Evolutionary conservation across 2,888 invertebrate genomes (phyloP).

Genomic region (Odontothrips loti): DNA sequence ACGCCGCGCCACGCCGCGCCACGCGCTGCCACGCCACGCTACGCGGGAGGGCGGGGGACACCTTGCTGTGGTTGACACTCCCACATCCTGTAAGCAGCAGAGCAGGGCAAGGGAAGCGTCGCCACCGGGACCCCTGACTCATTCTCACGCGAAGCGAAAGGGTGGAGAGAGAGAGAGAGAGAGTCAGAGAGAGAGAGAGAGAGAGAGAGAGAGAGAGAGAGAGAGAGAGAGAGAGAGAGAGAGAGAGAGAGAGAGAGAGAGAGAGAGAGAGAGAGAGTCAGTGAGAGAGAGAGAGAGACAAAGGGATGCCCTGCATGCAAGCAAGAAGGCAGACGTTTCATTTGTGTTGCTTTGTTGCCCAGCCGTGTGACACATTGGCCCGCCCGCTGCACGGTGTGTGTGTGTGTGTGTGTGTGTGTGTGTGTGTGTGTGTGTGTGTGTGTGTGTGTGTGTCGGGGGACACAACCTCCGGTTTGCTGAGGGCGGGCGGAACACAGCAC

Average conservation of each 20-base stretch:
- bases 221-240: no score
- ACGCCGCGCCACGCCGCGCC: not conserved
- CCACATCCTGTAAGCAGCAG: not conserved
- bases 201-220: no score
- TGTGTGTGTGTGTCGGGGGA: not conserved
- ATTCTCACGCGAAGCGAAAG: not conserved
- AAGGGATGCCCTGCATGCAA: not conserved
- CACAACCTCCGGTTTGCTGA: not conserved
- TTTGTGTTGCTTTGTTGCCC: conserved; percentile 6
- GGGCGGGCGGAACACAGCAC: not conserved
- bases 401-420: not conserved
- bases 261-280: no score
- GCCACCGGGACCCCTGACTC: not conserved
- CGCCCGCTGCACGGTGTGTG: not conserved
- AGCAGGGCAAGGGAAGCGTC: not conserved
- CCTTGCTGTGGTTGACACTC: not conserved
- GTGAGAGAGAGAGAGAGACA: no score
- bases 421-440: not conserved
- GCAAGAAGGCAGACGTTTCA: not conserved
- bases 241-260: no score
- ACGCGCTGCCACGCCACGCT: not conserved
- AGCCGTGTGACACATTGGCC: not conserved
- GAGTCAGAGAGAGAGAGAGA: no score
- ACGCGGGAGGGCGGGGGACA: not conserved
- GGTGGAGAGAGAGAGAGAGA: no score